These are phyloP conservation scores for Ailuropoda melanoleuca DNA, from an alignment of 2,113 vertebrate species.

Conservation along the genomic window DNA sequence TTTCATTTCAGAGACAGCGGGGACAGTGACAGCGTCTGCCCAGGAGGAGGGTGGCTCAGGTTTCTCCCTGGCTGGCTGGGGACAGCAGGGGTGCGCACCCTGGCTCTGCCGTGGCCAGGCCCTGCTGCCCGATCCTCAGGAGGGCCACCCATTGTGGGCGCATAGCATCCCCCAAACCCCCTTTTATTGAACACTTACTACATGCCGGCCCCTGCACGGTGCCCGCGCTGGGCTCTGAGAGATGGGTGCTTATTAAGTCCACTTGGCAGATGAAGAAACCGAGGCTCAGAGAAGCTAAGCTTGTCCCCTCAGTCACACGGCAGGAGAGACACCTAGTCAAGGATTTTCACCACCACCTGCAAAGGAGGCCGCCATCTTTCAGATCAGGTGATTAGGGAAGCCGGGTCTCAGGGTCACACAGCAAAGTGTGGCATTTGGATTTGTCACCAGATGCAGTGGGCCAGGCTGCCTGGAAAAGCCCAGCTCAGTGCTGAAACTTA, in stretches of 20 bases:
- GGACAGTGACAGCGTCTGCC: constrained; percentile 6
- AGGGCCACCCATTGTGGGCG: accelerated
- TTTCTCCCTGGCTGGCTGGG: constrained; percentile 65
- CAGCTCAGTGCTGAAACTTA: not conserved
- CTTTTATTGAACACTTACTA: constrained; percentile 59
- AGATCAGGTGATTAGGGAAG: not conserved
- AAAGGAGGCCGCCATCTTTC: not conserved
- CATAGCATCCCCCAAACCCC: accelerated
- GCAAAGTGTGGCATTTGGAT: not conserved
- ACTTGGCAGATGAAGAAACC: not conserved
- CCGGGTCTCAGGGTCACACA: not conserved
- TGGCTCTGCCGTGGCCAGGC: not conserved
- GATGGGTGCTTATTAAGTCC: not conserved
- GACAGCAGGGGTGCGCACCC: not conserved
- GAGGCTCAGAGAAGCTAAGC: not conserved
- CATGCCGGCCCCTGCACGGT: not conserved
- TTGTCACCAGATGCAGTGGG: not conserved
- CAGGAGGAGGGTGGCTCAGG: constrained; percentile 61
- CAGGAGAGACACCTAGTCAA: not conserved
- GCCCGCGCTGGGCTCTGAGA: not conserved
- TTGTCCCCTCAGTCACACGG: not conserved
- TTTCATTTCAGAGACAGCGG: constrained; percentile 62
- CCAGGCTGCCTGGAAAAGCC: not conserved
- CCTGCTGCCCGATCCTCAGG: not conserved
- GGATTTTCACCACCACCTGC: not conserved